A percentile compares a stretch with the other conserved stretches of the same genome.
Conservation (phyloP, 1,140 invertebrate species). For the Episyrphus balteatus region DNA sequence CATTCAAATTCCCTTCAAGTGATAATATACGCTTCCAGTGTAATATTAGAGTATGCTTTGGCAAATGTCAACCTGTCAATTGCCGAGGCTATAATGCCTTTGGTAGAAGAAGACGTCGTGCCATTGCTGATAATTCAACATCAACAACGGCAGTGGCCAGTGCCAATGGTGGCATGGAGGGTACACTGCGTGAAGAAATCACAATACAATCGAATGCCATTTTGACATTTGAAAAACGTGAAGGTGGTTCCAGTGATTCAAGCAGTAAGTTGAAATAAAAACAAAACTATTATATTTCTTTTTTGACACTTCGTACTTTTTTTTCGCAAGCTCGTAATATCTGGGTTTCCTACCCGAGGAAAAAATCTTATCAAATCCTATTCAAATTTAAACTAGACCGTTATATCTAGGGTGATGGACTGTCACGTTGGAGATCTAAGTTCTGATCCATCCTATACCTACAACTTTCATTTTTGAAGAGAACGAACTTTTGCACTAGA, state of each 20-base stretch:
- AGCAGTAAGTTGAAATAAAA: slow-evolving; percentile 45
- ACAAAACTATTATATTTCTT: not conserved
- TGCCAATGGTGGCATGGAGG: slow-evolving; percentile 47
- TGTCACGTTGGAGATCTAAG: too few relatives aligned
- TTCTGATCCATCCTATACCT: too few relatives aligned
- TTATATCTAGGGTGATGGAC: too few relatives aligned
- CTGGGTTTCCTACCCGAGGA: too few relatives aligned
- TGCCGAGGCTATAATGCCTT: slow-evolving; percentile 84
- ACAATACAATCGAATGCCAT: slow-evolving; percentile 87
- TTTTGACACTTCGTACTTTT: not conserved
- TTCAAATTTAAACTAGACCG: too few relatives aligned
- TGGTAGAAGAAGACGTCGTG: slow-evolving; percentile 62
- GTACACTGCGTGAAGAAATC: slow-evolving; percentile 83
- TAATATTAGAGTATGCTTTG: slow-evolving; percentile 90
- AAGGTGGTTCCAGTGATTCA: slow-evolving; percentile 54
- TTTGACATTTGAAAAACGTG: slow-evolving; percentile 73
- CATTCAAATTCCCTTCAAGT: slow-evolving; percentile 91
- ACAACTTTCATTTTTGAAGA: too few relatives aligned
- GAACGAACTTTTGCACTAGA: too few relatives aligned
- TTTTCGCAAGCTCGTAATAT: too few relatives aligned
- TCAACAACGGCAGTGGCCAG: slow-evolving; percentile 42
- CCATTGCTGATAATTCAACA: slow-evolving; percentile 44
- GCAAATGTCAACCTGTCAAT: slow-evolving; percentile 89
- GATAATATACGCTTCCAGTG: slow-evolving; percentile 93
- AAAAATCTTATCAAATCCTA: too few relatives aligned